Evolutionary conservation across 2,888 invertebrate species (phyloP).

Genomic region (Sturmia bella): DNA sequence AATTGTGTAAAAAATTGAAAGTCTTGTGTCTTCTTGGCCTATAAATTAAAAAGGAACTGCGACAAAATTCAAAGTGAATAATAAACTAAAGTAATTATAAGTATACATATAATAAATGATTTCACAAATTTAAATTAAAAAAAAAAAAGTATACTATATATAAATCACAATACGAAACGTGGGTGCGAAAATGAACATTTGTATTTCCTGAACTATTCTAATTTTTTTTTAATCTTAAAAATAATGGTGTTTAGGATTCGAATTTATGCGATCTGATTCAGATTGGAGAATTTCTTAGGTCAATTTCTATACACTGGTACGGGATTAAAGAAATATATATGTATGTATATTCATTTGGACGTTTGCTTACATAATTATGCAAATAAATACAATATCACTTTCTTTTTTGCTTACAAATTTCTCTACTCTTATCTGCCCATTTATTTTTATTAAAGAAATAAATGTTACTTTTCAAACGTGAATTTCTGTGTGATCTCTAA

Average conservation of each 20-base stretch:
- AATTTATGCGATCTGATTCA: background rate
- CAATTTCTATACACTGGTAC: background rate
- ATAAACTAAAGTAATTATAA: background rate
- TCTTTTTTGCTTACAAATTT: no score
- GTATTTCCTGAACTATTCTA: slow-evolving; percentile 16
- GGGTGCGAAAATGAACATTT: slow-evolving; percentile 16
- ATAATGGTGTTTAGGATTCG: slow-evolving; percentile 11
- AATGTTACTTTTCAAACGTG: no score
- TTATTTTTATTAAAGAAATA: no score
- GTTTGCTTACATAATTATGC: no score
- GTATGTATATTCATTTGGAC: no score
- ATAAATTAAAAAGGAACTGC: slow-evolving; percentile 52
- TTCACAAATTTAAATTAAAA: background rate
- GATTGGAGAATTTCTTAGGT: background rate
- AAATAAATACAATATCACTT: no score
- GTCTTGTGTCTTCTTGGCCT: slow-evolving; percentile 48
- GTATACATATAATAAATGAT: no score
- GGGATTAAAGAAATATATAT: no score
- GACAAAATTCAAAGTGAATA: background rate
- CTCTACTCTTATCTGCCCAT: no score
- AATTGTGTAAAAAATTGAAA: slow-evolving; percentile 43
- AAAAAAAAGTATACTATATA: slow-evolving; percentile 5
- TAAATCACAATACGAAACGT: slow-evolving; percentile 44
- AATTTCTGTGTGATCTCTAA: no score
- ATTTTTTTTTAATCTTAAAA: background rate